These are phyloP conservation scores for Nemoura dubitans DNA, from an alignment of 2,888 invertebrate genomes.

Conservation along the genomic window DNA sequence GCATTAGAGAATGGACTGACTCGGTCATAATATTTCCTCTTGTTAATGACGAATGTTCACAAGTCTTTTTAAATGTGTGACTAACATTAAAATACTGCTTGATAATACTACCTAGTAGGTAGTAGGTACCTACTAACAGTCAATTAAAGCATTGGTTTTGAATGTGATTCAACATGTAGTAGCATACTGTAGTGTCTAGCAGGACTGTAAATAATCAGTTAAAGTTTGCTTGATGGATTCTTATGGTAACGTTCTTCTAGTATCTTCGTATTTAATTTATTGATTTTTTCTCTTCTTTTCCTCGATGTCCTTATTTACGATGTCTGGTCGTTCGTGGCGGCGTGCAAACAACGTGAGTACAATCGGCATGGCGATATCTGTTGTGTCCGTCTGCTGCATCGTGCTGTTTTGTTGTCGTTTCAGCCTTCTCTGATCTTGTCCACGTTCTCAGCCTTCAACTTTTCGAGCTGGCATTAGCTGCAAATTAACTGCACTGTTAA, in stretches of 20 bases:
- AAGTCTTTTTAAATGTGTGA: neutral
- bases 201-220: neutral
- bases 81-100: neutral
- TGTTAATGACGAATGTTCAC: neutral
- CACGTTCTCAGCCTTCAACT: neutral
- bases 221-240: neutral
- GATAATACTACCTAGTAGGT: neutral
- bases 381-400: slow-evolving; percentile 35
- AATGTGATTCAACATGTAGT: neutral
- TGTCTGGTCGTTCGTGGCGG: slow-evolving; percentile 50
- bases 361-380: slow-evolving; percentile 38
- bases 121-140: neutral
- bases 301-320: slow-evolving; percentile 48
- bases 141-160: neutral
- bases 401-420: neutral
- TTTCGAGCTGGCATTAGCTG: slow-evolving; percentile 31
- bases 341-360: slow-evolving; percentile 48
- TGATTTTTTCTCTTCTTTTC: slow-evolving; percentile 49
- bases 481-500: neutral
- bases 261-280: slow-evolving; percentile 45
- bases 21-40: no score
- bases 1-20: neutral
- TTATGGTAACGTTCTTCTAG: neutral
- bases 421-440: neutral
- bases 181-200: neutral